Percentiles rank a stretch among this genome's conserved stretches.
phyloP scores from a whole-genome alignment of 2,888 invertebrate genomes.

The Minunthozetes semirufus region DNA sequence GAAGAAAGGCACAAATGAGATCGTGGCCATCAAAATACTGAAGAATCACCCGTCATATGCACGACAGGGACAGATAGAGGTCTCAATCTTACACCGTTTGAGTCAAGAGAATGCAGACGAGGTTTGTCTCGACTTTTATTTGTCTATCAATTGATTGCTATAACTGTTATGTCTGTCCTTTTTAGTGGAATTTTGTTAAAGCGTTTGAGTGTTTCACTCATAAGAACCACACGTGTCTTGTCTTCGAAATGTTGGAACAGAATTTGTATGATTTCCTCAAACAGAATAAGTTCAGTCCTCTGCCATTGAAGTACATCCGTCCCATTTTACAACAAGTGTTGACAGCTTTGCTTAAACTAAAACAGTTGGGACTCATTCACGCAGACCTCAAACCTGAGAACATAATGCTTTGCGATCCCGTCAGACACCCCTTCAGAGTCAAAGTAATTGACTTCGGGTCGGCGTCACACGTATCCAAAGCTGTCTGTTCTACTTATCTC shows the following conservation, averaged over 20 bases:
- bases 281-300: constrained; percentile 98
- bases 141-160: constrained; percentile 19
- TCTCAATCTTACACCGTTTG: constrained; percentile 59
- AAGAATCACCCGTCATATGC: constrained; percentile 99
- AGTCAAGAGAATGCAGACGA: constrained; percentile 95
- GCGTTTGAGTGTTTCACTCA: constrained; percentile 99
- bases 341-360: constrained; percentile 70
- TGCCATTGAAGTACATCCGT: constrained; percentile 95
- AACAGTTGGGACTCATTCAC: constrained; percentile 98
- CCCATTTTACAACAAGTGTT: constrained; percentile 97
- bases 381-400: constrained; percentile 99
- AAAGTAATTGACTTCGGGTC: constrained; percentile 99
- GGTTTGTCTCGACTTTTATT: constrained; percentile 48
- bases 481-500: constrained; percentile 97
- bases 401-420: constrained; percentile 99
- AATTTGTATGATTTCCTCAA: constrained; percentile 99
- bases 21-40: constrained; percentile 99
- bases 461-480: constrained; percentile 98
- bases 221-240: constrained; percentile 97
- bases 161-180: constrained; percentile 38
- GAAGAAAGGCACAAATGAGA: constrained; percentile 99
- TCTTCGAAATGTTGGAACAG: constrained; percentile 99
- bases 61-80: constrained; percentile 99
- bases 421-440: constrained; percentile 88
- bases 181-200: constrained; percentile 91